phyloP scores from a whole-genome alignment of 2,113 vertebrate species.

The Barnardius zonarius region DNA sequence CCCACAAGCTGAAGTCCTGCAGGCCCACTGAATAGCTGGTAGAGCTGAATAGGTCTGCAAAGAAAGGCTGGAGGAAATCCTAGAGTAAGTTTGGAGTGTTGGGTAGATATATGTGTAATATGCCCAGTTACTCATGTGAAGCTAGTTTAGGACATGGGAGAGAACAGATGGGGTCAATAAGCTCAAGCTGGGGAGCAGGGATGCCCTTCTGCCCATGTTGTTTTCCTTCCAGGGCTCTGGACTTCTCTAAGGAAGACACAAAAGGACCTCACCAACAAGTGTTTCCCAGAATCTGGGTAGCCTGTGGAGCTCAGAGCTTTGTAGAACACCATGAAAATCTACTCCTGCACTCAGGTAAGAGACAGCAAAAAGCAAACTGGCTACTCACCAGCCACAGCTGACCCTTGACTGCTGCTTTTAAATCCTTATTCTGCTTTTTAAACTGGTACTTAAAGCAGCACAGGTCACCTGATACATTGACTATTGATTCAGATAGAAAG shows the following conservation, averaged over 20 bases:
- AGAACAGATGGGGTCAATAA: background rate
- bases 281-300: background rate
- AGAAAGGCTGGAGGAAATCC: background rate
- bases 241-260: background rate
- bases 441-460: background rate
- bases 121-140: background rate
- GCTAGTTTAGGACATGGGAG: background rate
- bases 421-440: background rate
- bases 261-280: background rate
- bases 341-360: background rate
- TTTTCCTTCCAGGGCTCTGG: background rate
- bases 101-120: background rate
- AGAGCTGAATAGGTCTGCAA: background rate
- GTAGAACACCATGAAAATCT: background rate
- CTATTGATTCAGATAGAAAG: background rate
- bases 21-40: background rate
- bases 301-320: background rate
- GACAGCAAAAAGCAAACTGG: background rate
- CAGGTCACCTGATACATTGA: background rate
- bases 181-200: rapidly evolving
- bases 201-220: background rate
- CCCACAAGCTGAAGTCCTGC: background rate
- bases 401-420: background rate
- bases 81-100: background rate
- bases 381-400: background rate